A percentile compares a stretch with the other conserved stretches of the same genome.
These are phyloP conservation scores for Drosophila azteca DNA, from an alignment of 1,140 invertebrate genomes.

Conservation along the genomic window DNA sequence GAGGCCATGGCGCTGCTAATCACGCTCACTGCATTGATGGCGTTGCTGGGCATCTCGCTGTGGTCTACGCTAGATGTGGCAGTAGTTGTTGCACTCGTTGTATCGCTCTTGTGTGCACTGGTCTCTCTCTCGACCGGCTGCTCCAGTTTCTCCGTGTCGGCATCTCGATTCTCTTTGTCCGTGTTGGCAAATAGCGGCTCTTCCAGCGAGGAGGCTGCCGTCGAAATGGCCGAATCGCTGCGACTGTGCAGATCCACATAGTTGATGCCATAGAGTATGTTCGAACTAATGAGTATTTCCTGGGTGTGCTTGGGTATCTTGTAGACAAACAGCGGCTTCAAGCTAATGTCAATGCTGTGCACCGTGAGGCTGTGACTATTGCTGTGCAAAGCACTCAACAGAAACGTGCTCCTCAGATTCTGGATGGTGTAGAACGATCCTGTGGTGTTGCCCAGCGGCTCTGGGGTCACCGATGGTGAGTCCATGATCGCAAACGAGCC, in stretches of 20 bases:
- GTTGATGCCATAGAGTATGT: constrained; percentile 81
- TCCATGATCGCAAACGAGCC: constrained; percentile 80
- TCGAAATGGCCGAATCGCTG: constrained; percentile 49
- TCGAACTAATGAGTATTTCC: constrained; percentile 80
- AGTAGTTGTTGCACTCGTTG: constrained; percentile 68
- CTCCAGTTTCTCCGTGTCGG: constrained; percentile 73
- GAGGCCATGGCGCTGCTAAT: constrained; percentile 82
- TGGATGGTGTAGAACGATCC: constrained; percentile 82
- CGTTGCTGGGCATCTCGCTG: constrained; percentile 71
- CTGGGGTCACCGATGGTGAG: constrained; percentile 76
- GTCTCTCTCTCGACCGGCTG: constrained; percentile 24
- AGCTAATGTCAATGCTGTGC: constrained; percentile 87
- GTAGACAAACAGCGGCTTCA: constrained; percentile 88
- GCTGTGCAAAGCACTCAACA: constrained; percentile 80
- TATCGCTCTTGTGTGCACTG: constrained; percentile 57
- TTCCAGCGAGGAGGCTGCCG: constrained; percentile 47
- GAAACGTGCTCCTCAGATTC: constrained; percentile 73
- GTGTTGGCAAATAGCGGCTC: constrained; percentile 62
- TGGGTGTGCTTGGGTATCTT: constrained; percentile 86
- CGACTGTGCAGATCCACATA: constrained; percentile 65
- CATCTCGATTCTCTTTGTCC: constrained; percentile 75
- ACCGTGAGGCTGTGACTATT: constrained; percentile 84
- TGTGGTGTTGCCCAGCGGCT: constrained; percentile 66
- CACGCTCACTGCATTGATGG: constrained; percentile 78
- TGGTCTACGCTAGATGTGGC: constrained; percentile 64